phyloP scores from a whole-genome alignment of 2,888 invertebrate genomes.

The Lissonota sp. region DNA sequence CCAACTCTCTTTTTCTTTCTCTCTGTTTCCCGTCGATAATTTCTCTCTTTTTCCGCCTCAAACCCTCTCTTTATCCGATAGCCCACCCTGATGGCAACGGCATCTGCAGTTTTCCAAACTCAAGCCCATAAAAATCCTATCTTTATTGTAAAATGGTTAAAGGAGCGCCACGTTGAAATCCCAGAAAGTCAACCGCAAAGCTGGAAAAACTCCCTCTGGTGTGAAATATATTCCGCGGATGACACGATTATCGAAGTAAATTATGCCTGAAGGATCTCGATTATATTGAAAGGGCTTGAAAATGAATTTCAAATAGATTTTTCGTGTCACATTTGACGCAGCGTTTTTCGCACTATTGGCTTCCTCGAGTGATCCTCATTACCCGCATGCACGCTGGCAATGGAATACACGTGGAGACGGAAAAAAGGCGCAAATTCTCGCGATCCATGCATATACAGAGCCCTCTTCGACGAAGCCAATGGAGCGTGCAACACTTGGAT shows the following conservation, averaged over 20 bases:
- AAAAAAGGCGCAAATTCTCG: too few relatives aligned
- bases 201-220: constrained; percentile 6
- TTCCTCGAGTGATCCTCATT: too few relatives aligned
- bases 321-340: too few relatives aligned
- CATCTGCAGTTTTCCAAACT: constrained; percentile 50
- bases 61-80: not conserved
- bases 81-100: constrained; percentile 5
- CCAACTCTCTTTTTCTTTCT: constrained; percentile 68
- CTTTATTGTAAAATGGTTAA: constrained; percentile 30
- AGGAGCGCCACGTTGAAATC: not conserved
- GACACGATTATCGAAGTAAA: too few relatives aligned
- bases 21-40: constrained; percentile 61
- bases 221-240: too few relatives aligned
- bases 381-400: too few relatives aligned
- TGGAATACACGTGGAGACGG: too few relatives aligned
- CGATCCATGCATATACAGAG: not conserved
- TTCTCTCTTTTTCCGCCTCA: constrained; percentile 15
- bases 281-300: too few relatives aligned
- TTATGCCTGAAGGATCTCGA: too few relatives aligned
- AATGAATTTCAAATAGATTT: too few relatives aligned
- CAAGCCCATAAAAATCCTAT: constrained; percentile 48
- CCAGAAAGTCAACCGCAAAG: constrained; percentile 7
- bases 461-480: constrained; percentile 71
- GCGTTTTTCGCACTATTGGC: too few relatives aligned
- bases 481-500: constrained; percentile 77